These are phyloP conservation scores for Tor tambroides DNA, from an alignment of 2,113 vertebrate species.

Conservation along the genomic window DNA sequence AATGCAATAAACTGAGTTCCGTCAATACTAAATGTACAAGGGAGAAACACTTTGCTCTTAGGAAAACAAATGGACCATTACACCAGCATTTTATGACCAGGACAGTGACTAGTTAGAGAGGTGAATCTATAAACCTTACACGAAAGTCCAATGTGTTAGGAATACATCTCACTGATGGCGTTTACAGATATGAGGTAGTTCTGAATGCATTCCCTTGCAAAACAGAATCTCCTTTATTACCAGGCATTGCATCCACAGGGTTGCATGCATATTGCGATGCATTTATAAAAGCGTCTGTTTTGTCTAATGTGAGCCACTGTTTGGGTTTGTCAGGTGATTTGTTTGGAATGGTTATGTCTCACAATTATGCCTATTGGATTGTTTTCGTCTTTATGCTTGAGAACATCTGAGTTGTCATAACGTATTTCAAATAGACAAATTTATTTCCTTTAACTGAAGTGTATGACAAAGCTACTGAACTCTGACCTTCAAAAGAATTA, in stretches of 20 bases:
- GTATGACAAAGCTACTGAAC: slow-evolving; percentile 61
- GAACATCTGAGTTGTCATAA: slow-evolving; percentile 3
- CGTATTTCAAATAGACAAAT: neutral
- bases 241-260: slow-evolving; percentile 3
- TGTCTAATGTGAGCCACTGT: neutral
- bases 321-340: slow-evolving; percentile 42
- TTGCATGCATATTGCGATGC: slow-evolving; percentile 25
- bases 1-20: slow-evolving; percentile 63
- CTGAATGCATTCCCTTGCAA: neutral
- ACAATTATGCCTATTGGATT: slow-evolving; percentile 48
- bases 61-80: slow-evolving; percentile 75
- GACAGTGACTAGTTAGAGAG: slow-evolving; percentile 73
- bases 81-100: slow-evolving; percentile 68
- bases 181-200: neutral
- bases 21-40: slow-evolving; percentile 63
- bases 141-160: slow-evolving; percentile 47
- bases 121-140: slow-evolving; percentile 60
- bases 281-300: slow-evolving; percentile 14
- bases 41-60: slow-evolving; percentile 70
- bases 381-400: slow-evolving; percentile 48
- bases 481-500: slow-evolving; percentile 68
- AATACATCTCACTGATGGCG: slow-evolving; percentile 30
- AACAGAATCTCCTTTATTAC: slow-evolving; percentile 36
- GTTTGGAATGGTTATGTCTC: slow-evolving; percentile 61
- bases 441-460: neutral